These are phyloP conservation scores for Eudasyphora cyanicolor DNA, from an alignment of 2,888 invertebrate species.

Conservation along the genomic window DNA sequence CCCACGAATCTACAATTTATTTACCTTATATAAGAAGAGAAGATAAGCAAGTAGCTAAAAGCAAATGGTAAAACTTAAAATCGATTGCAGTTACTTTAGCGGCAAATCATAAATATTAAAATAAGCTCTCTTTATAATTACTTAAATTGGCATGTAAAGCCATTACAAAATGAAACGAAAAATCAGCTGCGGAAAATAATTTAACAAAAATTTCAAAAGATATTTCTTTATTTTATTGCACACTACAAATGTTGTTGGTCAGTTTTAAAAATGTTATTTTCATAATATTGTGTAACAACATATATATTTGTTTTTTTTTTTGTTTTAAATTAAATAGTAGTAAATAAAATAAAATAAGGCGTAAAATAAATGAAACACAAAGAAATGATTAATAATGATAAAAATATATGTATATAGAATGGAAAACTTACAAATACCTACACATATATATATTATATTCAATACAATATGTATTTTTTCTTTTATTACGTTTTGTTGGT, in stretches of 20 bases:
- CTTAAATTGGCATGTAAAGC: too few relatives aligned
- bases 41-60: too few relatives aligned
- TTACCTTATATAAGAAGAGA: too few relatives aligned
- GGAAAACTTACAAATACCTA: constrained; percentile 56
- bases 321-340: constrained; percentile 52
- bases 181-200: too few relatives aligned
- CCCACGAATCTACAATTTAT: too few relatives aligned
- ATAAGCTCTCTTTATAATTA: too few relatives aligned
- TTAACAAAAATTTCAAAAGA: constrained; percentile 1
- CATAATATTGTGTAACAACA: constrained; percentile 13
- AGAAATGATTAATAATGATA: constrained; percentile 53
- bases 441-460: constrained; percentile 41
- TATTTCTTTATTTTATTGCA: constrained; percentile 22
- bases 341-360: constrained; percentile 28
- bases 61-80: too few relatives aligned
- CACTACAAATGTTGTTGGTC: constrained; percentile 31
- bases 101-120: too few relatives aligned
- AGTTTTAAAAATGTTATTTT: constrained; percentile 1
- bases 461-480: constrained; percentile 60
- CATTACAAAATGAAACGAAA: too few relatives aligned
- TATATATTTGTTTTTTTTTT: background rate
- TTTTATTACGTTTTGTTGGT: constrained; percentile 15
- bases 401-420: constrained; percentile 29
- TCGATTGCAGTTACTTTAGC: too few relatives aligned
- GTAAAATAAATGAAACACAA: constrained; percentile 44